These are phyloP conservation scores for Dorcus hopei DNA, from an alignment of 2,888 invertebrate species.

Conservation along the genomic window DNA sequence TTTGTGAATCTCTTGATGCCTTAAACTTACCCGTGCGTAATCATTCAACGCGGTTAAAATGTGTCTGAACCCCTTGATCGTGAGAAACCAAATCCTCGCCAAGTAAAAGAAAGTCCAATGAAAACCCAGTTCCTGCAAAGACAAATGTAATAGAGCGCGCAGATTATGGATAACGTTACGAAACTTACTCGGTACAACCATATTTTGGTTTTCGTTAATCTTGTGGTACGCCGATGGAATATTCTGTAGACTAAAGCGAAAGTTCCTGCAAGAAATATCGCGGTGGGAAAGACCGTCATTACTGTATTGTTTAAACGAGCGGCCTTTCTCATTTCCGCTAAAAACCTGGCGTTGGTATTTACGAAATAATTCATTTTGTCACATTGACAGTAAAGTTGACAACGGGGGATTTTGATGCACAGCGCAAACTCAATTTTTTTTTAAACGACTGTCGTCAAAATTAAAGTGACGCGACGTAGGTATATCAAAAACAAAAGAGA, in stretches of 20 bases:
- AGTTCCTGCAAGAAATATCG: constrained; percentile 19
- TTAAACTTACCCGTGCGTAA: constrained; percentile 24
- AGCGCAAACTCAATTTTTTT: background rate
- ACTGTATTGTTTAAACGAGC: no score
- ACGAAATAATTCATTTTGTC: constrained; percentile 1
- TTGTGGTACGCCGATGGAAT: constrained; percentile 18
- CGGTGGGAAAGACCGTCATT: constrained; percentile 19
- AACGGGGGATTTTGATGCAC: constrained; percentile 4
- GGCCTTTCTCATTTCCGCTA: constrained; percentile 10
- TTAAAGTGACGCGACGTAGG: no score
- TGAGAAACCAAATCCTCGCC: constrained; percentile 38
- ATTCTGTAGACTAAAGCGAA: constrained; percentile 17
- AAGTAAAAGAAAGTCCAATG: constrained; percentile 43
- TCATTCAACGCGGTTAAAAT: constrained; percentile 23
- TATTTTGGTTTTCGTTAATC: constrained; percentile 14
- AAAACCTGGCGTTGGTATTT: constrained; percentile 3
- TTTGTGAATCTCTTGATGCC: no score
- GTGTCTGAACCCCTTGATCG: constrained; percentile 32
- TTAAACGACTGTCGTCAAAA: background rate
- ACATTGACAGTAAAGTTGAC: background rate
- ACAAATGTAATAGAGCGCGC: background rate
- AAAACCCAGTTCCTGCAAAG: constrained; percentile 37
- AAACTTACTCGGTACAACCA: constrained; percentile 20
- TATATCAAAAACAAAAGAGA: background rate
- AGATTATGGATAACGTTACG: background rate